phyloP scores from a whole-genome alignment of 2,113 vertebrate species.

The Atlantisia rogersi region DNA sequence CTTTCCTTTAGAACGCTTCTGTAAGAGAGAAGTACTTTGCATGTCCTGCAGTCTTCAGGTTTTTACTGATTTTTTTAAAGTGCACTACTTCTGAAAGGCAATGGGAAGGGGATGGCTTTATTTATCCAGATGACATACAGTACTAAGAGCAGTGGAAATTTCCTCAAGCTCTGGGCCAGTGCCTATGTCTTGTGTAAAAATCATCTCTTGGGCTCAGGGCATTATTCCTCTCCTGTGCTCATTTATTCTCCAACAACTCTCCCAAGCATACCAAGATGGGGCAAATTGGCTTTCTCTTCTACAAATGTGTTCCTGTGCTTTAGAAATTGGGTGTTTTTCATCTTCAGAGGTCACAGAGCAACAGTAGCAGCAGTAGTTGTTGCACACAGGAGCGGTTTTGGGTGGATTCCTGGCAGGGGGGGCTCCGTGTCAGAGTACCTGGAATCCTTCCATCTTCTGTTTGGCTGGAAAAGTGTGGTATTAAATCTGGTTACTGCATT shows the following conservation, averaged over 20 bases:
- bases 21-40: background rate
- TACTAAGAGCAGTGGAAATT: background rate
- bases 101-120: background rate
- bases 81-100: background rate
- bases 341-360: fast-evolving
- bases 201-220: background rate
- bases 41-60: background rate
- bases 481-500: background rate
- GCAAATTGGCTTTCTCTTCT: background rate
- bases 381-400: background rate
- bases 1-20: background rate
- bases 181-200: background rate
- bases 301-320: background rate
- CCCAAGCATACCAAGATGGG: background rate
- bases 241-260: background rate
- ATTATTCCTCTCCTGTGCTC: background rate
- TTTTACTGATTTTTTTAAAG: background rate
- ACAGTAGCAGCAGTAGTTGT: background rate
- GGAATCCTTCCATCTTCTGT: background rate
- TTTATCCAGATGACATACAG: background rate
- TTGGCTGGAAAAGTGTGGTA: background rate
- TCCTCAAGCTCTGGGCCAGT: background rate
- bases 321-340: background rate
- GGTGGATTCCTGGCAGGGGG: background rate
- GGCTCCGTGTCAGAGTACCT: background rate